A percentile compares a stretch with the other conserved stretches of the same genome.
Conservation (phyloP, 1,140 invertebrate species). For the Megathymus violae region DNA sequence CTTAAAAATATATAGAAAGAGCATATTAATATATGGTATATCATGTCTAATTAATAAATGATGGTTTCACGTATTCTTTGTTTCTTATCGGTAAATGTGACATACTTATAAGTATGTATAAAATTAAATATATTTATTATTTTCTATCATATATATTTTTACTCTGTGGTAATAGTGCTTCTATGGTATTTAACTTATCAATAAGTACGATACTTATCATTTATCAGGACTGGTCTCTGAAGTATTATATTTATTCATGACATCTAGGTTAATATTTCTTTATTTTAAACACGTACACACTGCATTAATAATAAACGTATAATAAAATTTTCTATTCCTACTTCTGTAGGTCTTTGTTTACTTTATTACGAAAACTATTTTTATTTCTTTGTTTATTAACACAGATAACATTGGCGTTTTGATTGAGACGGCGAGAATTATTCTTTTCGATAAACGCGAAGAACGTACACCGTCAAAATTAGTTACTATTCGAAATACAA, state of each 20-base stretch:
- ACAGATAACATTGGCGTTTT: not conserved
- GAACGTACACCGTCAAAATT: constrained; percentile 70
- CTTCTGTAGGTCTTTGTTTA: too few species aligned
- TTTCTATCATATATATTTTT: too few species aligned
- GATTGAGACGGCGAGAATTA: not conserved
- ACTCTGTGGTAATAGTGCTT: too few species aligned
- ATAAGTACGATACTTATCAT: not conserved
- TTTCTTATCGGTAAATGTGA: too few species aligned
- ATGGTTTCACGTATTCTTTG: too few species aligned
- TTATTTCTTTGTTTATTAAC: constrained; percentile 13
- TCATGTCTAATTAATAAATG: too few species aligned
- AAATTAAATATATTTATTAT: too few species aligned
- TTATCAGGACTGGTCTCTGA: not conserved
- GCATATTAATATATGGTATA: too few species aligned
- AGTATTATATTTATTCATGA: not conserved
- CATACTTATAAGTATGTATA: too few species aligned
- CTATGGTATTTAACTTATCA: not conserved
- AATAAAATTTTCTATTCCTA: not conserved
- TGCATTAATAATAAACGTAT: not conserved
- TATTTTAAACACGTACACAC: not conserved
- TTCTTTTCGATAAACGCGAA: constrained; percentile 23
- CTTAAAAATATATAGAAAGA: too few species aligned
- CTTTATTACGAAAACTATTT: too few species aligned
- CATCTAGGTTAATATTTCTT: not conserved
- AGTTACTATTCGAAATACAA: constrained; percentile 77